Base-by-base conservation (phyloP, 2,888 invertebrate species). In the Parelbella ahira region DNA sequence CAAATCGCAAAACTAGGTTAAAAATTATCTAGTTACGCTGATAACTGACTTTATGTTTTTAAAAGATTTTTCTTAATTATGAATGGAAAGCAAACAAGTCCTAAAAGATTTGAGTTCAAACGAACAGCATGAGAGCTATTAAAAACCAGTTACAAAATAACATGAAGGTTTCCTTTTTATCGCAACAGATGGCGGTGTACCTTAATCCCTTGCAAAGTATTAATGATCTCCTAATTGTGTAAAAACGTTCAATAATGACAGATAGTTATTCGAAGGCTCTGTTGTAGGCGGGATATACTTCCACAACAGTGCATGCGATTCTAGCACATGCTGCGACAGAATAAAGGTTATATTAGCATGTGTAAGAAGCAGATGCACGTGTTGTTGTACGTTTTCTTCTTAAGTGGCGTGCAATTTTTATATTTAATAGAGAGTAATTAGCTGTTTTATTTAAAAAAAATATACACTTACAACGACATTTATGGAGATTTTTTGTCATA, bases 201-300 rank as follows among this genome's bases (percentile, higher is more conserved):
- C 6, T 30, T 13, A 33, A 36, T 43, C 43, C 19, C 29, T 36
- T 30, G 27, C 43, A 29, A 29, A 36, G 24, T 36, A 28, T 29
- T 36, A 43, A 27, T 44, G 33, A 30, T 34, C 25, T 33, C 44
- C 47, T 50, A 50, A 53, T 51, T 48, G 48, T 46, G 32, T 49
- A 41, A 50, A 47, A 48, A 50, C 48, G 48, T 50, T 44, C 41
- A 38, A 44, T 51, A 51, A 49, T 49, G 45, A 47, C 48, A 25
- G 47, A 50, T 39, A 45, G 48, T 36, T 45, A 49, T 47, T 44
- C 30, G 56, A 57, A 59, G 58, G 58, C 47, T 53, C 34, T 33
- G 10, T 33, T 21, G 20, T 27, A 41, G n/a, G 33, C 41, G 15
- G 15, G 2, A 3, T 4, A 15, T 4, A 4, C 15, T 15, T 15